These are phyloP conservation scores for Naso thynnoides DNA, from an alignment of 2,797 vertebrate genomes.

Conservation along the genomic window DNA sequence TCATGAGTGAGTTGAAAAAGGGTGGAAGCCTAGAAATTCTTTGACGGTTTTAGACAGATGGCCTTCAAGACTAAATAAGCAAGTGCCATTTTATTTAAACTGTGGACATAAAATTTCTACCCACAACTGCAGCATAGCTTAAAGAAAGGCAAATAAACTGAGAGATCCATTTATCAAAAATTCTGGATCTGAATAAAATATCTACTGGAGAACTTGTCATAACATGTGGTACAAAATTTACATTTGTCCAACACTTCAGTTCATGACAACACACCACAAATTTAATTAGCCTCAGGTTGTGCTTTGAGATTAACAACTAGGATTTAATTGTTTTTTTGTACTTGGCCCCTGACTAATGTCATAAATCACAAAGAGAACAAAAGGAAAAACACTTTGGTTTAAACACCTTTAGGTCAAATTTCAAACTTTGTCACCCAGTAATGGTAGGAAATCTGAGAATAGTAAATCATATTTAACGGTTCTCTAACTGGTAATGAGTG, in stretches of 20 bases:
- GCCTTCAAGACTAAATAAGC: conserved; percentile 33
- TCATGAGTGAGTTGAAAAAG: conserved; percentile 57
- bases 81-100: conserved; percentile 28
- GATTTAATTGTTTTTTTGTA: neutral
- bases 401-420: neutral
- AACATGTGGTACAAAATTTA: neutral
- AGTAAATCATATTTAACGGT: neutral
- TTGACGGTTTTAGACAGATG: conserved; percentile 56
- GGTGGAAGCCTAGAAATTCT: conserved; percentile 56
- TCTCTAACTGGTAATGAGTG: neutral
- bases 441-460: neutral
- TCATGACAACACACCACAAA: neutral
- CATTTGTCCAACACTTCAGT: neutral
- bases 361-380: neutral
- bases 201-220: neutral
- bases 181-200: conserved; percentile 3
- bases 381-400: neutral
- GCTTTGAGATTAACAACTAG: neutral
- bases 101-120: conserved; percentile 20
- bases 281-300: neutral
- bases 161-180: conserved; percentile 4
- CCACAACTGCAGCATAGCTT: neutral
- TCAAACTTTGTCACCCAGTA: neutral
- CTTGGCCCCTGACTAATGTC: neutral
- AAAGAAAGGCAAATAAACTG: conserved; percentile 1